Base-by-base conservation (phyloP, 2,113 vertebrate species). In the Odontophorus gujanensis region DNA sequence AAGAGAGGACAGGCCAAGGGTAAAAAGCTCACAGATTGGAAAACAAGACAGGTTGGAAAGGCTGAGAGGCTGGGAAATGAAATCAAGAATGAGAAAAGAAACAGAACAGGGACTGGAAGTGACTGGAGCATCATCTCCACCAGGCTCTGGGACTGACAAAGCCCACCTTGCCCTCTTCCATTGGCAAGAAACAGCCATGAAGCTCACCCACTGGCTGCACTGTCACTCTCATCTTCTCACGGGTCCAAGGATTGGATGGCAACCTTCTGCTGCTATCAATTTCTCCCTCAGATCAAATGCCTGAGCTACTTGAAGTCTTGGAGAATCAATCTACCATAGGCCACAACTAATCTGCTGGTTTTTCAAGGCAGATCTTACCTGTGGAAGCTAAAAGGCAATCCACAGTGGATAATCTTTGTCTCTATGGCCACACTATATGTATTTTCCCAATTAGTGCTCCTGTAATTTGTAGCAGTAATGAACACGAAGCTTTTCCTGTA, bases 201-300 rank as follows among this genome's bases (percentile, higher is more conserved):
- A 88, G 91, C 32, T 76, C 74, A 69, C 36, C n/a, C 76, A 90
- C 40, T 76, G 87, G 79, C 69, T 66, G 17, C 53, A 57, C 50
- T 90, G 91, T 83, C 87, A 67, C 38, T 47, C 42, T 77, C 63
- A 50, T 91, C 87, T 94, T 85, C 87, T 85, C 2, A 0, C 69
- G 81, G 57, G 51, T 78, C 77, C 83, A 81, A 90, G 80, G 82
- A 94, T 5, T 88, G 59, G 79, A 90, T 74, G 68, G 88, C 80
- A 88, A 88, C 38, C 63, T 92, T 57, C 57, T 1, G 0, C 66
- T 76, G 26, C 77, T 94, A 79, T 89, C 86, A 62, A 9, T 87
- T 91, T 89, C 78, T 85, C 53, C 38, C 51, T 81, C 84, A 87
- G 91, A 94, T 90, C 84, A 87, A 87, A 32, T 73, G 53, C 79